Conservation (phyloP, 2,888 invertebrate genomes). For the Cloeon dipterum region DNA sequence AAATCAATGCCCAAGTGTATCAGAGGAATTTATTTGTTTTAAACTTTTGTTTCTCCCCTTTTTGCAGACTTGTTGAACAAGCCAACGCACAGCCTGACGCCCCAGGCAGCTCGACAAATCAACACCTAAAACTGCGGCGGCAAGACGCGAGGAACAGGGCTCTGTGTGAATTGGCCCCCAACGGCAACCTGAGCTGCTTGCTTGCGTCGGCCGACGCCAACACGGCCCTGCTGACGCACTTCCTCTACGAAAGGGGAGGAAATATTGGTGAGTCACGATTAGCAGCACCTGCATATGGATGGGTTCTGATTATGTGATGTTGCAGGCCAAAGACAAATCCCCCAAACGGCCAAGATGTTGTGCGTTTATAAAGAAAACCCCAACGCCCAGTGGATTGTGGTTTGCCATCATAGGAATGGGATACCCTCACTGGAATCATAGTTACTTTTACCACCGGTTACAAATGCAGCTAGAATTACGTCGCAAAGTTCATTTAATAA, state of each 20-base stretch:
- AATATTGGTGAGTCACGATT: constrained; percentile 23
- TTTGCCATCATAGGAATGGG: constrained; percentile 15
- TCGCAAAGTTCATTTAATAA: too few species aligned
- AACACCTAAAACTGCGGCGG: constrained; percentile 11
- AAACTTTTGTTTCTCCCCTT: too few species aligned
- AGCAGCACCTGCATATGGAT: too few species aligned
- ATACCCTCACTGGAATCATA: too few species aligned
- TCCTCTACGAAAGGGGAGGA: constrained; percentile 25
- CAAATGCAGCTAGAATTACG: too few species aligned
- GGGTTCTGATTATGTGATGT: too few species aligned
- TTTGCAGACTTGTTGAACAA: constrained; percentile 11
- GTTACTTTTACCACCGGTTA: too few species aligned
- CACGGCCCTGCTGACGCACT: constrained; percentile 17
- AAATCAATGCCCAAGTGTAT: neutral
- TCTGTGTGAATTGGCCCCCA: constrained; percentile 11
- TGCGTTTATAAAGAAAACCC: constrained; percentile 16
- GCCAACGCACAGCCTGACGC: constrained; percentile 8
- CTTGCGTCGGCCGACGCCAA: constrained; percentile 17
- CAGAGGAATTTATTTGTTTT: too few species aligned
- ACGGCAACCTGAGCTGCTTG: constrained; percentile 16
- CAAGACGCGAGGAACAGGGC: constrained; percentile 4
- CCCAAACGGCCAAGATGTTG: constrained; percentile 14
- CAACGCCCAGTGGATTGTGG: constrained; percentile 15
- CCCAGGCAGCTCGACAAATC: constrained; percentile 9
- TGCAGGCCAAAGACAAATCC: constrained; percentile 15